Evolutionary conservation across 2,888 invertebrate species (phyloP), one percentile per base, ranked within the genome.

Genomic region (Plusia festucae): DNA sequence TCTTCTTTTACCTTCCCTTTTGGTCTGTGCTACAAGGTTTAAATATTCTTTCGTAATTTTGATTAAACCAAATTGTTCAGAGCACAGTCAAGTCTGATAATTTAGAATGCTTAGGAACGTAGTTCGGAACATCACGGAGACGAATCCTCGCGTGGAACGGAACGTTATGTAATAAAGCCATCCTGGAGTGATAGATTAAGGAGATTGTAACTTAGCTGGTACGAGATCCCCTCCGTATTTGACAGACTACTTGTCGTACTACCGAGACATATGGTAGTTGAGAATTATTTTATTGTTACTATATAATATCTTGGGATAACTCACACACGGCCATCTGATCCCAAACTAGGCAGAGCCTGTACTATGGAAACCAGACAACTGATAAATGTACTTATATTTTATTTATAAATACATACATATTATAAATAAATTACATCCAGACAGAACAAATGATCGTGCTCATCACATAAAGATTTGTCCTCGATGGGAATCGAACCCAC

Each of bases 101-200:
- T 79, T 77, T 76, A 65, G 74, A 73, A 78, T 68, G 55, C 63
- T 72, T 70, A 77, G 66, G 67, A 67, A 79, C 40, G 67, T 54
- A 68, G 68, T 49, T 44, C 61, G 67, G 51, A 51, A 54, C 52
- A 57, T 57, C 61, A 30, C 11, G 15, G 58, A 68, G 74, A 64
- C 51, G 65, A 65, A 60, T 56, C 53, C 61, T 59, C 40, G 18
- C 58, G 68, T 44, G 59, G 68, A 59, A 61, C 46, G 56, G 53
- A 64, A 66, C 46, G 60, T 68, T 73, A 73, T 51, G 74, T 70
- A 79, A 80, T 77, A 78, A 78, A 80, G 73, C 77, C 73, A 73
- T 73, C 51, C 44, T 55, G 53, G 59, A 70, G 62, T 73, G 77
- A 64, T 77, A 78, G 70, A 76, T 78, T 70, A 76, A 78, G 63